A percentile compares a stretch with the other conserved stretches of the same genome.
These are phyloP conservation scores for Pristionchus entomophagus DNA, from an alignment of 2,888 invertebrate species.

Conservation along the genomic window DNA sequence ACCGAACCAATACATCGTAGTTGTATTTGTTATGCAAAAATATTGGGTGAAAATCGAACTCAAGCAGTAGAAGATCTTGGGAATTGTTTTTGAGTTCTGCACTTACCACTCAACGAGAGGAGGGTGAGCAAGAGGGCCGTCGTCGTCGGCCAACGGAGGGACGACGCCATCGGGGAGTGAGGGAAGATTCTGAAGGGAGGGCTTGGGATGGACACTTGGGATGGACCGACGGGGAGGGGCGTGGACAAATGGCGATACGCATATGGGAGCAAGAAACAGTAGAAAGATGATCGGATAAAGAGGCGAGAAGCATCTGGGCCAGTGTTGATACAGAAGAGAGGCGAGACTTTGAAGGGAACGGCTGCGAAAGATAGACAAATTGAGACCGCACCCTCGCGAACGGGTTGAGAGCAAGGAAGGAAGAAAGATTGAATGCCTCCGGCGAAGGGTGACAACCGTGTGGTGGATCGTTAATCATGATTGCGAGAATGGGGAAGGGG, in stretches of 20 bases:
- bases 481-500: no score
- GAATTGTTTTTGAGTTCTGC: no score
- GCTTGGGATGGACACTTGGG: no score
- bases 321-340: conserved; percentile 30
- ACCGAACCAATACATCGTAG: no score
- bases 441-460: conserved; percentile 33
- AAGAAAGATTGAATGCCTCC: background rate
- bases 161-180: background rate
- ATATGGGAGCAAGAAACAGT: conserved; percentile 41
- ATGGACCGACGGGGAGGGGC: background rate
- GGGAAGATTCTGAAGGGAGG: conserved; percentile 33
- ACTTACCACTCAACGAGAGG: conserved; percentile 3
- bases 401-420: background rate
- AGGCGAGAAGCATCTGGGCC: conserved; percentile 30
- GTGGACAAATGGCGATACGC: conserved; percentile 3
- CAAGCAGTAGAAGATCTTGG: background rate
- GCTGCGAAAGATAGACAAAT: conserved; percentile 14
- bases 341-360: background rate
- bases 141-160: conserved; percentile 25
- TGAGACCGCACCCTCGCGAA: background rate
- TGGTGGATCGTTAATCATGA: conserved; percentile 45
- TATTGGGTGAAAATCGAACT: no score
- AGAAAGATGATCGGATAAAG: conserved; percentile 43
- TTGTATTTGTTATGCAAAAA: no score
- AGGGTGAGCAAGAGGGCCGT: background rate